Conservation (phyloP, 2,797 vertebrate species). For the Parauchenoglanis ngamensis region DNA sequence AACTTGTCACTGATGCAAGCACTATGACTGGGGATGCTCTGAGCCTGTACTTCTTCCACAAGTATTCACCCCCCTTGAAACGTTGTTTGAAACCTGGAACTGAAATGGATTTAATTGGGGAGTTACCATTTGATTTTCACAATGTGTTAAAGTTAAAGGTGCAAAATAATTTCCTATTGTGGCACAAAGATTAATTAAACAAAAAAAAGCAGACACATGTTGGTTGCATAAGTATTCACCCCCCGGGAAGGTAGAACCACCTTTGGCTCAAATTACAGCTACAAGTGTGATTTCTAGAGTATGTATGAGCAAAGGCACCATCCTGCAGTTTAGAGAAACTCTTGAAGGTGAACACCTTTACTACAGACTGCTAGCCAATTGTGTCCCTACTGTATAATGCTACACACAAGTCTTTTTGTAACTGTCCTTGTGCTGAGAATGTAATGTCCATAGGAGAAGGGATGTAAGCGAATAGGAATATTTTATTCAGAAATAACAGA, state of each 20-base stretch:
- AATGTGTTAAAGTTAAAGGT: not conserved
- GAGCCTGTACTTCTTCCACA: not conserved
- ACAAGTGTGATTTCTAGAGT: not conserved
- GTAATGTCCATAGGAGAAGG: not conserved
- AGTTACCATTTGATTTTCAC: not conserved
- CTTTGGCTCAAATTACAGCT: not conserved
- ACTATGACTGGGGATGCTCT: not conserved
- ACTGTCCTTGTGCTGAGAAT: not conserved
- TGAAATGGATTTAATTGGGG: not conserved
- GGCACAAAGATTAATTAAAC: not conserved
- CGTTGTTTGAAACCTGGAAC: not conserved
- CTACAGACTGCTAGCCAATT: not conserved
- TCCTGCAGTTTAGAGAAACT: not conserved
- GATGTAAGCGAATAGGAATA: not conserved
- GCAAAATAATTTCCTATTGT: too few relatives aligned
- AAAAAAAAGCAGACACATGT: not conserved
- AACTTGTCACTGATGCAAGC: not conserved
- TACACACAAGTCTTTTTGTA: not conserved
- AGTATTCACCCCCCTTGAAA: not conserved
- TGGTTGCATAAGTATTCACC: not conserved
- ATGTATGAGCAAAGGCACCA: not conserved
- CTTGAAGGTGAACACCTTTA: not conserved
- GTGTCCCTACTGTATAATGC: not conserved
- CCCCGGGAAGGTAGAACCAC: not conserved
- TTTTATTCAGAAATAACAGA: not conserved